Conservation (phyloP, 1,140 invertebrate species). For the Drosophila subpulchrella region DNA sequence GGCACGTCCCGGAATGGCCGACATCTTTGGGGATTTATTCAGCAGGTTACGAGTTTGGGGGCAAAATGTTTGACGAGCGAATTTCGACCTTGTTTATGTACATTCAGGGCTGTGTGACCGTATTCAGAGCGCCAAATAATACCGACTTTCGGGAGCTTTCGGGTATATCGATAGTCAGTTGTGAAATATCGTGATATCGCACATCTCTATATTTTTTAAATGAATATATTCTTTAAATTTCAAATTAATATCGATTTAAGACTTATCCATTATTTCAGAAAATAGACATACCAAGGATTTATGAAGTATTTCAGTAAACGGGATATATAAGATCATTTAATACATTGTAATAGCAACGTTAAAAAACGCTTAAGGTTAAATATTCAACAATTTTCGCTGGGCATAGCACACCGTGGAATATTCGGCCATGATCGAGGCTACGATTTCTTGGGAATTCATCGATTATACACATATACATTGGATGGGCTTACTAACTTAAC, state of each 20-base stretch:
- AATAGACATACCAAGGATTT: background rate
- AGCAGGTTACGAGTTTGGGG: background rate
- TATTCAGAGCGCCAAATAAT: background rate
- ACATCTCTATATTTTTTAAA: background rate
- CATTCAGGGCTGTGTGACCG: background rate
- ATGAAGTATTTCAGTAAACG: background rate
- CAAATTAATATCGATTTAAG: no score
- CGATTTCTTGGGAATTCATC: background rate
- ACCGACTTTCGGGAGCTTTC: background rate
- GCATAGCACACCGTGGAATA: background rate
- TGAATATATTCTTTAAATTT: no score
- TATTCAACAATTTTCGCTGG: background rate
- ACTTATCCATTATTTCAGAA: no score
- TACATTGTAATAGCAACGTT: background rate
- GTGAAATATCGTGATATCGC: background rate
- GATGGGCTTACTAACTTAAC: background rate
- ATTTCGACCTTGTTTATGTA: slow-evolving; percentile 9
- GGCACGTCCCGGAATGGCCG: slow-evolving; percentile 86
- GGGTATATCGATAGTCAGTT: background rate
- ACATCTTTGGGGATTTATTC: slow-evolving; percentile 28
- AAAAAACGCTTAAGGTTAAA: background rate
- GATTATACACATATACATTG: background rate
- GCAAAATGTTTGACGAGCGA: background rate
- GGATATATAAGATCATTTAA: background rate
- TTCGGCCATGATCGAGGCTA: background rate